Evolutionary conservation across 64 coral and sea anemone genomes (phyloP).

Genomic region (Stichodactyla helianthus): DNA sequence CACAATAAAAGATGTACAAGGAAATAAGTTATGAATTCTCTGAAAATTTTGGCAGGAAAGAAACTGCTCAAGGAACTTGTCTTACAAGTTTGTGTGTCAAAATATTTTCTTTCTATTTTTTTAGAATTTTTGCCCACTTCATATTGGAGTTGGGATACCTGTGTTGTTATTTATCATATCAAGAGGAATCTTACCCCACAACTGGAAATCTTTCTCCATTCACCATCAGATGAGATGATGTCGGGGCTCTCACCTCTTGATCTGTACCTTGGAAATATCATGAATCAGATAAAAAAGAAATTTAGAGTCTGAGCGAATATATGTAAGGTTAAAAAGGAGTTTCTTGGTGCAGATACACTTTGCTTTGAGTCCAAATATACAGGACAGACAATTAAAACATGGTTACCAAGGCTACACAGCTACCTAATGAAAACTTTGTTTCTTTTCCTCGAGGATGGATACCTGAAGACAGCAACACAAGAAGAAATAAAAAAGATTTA

Average conservation of each 20-base stretch:
- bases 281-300: neutral
- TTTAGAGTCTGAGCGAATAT: neutral
- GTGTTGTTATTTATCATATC: neutral
- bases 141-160: too few species aligned
- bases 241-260: neutral
- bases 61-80: too few species aligned
- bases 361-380: neutral
- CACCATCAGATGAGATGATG: conserved; percentile 47
- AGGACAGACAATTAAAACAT: neutral
- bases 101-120: too few species aligned
- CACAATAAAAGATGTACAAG: too few species aligned
- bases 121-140: too few species aligned
- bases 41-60: too few species aligned
- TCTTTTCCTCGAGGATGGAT: conserved; percentile 74
- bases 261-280: neutral
- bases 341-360: too few species aligned
- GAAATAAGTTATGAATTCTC: too few species aligned
- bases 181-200: conserved; percentile 60
- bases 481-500: neutral
- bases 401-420: neutral
- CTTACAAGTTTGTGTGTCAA: too few species aligned
- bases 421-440: conserved; percentile 77
- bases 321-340: too few species aligned
- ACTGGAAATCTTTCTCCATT: conserved; percentile 81
- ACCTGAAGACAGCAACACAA: conserved; percentile 31